Base-by-base conservation (phyloP, 2,888 invertebrate species). In the Eupithecia insigniata region DNA sequence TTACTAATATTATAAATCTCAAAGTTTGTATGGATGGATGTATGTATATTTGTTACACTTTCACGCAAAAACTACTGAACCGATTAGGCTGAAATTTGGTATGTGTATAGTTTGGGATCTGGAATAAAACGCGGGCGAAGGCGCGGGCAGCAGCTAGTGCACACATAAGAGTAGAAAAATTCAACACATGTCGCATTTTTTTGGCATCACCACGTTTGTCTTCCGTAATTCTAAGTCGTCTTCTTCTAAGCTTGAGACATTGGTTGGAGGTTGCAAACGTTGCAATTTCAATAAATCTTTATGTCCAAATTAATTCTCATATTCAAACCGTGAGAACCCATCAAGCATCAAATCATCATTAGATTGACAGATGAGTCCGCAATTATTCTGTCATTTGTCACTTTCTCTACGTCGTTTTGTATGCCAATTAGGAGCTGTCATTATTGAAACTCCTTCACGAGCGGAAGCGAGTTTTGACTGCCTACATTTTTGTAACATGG, bases 311-410 rank as follows among this genome's bases (percentile, higher is more conserved):
- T 16, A 60, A 30, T 18, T 30, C 30, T 60, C 16, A 7, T 51
- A 34, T 39, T 34, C 36, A 2, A 36, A 64, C 32, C 64, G 26
- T 36, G 64, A 12, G 64, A 64, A 36, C 14, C n/a, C 5, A 62
- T 62, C n/a, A 32, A 26, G 55, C 32, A 30, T 26, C 66, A 70
- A 71, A 67, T 71, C 60, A 71, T 39, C 71, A 65, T 43, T 71
- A 61, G 22, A 68, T 64, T 70, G 74, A 78, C 74, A 58, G 61
- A 26, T 74, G 75, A 66, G 55, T 70, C 71, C 18, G 72, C 64
- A 71, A 76, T 76, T 72, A 78, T 69, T 69, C 67, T 75, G 73
- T 76, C 76, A 76, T 78, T 68, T 76, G 76, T 66, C 28, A 71
- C 75, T 78, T 78, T 78, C 76, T 62, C 67, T 26, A 14, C 16